Percentiles rank a stretch among this genome's conserved stretches.
Evolutionary conservation across 2,888 invertebrate species (phyloP).

Genomic region (Leptinotarsa rubiginosa): DNA sequence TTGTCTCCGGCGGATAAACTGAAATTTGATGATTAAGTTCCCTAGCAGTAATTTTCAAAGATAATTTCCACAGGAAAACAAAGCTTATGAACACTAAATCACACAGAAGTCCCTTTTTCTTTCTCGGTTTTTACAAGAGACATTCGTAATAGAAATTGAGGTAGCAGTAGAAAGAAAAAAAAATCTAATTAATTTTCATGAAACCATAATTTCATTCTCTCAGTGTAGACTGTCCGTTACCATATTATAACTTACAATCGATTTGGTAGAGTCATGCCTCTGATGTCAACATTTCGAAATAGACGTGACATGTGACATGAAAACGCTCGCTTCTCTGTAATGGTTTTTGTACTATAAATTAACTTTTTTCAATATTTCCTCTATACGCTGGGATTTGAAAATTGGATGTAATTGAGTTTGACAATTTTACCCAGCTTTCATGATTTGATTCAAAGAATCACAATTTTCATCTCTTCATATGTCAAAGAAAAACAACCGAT

Average conservation of each 20-base stretch:
- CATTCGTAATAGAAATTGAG: too few relatives aligned
- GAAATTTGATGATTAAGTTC: not conserved
- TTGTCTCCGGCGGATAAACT: not conserved
- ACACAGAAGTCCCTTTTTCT: too few relatives aligned
- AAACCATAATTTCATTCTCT: too few relatives aligned
- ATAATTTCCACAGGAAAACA: too few relatives aligned
- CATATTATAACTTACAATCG: not conserved
- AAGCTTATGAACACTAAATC: too few relatives aligned
- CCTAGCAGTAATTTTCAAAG: too few relatives aligned
- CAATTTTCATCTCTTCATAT: too few relatives aligned
- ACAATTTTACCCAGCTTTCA: not conserved
- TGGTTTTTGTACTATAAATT: slow-evolving; percentile 18
- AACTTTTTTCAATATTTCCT: slow-evolving; percentile 17
- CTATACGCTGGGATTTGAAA: not conserved
- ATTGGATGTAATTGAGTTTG: not conserved
- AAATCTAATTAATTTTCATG: not conserved
- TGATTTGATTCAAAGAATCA: too few relatives aligned
- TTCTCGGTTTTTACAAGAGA: too few relatives aligned
- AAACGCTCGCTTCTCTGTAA: slow-evolving; percentile 21
- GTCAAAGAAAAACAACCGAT: too few relatives aligned
- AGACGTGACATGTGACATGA: slow-evolving; percentile 22
- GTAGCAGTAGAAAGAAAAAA: too few relatives aligned
- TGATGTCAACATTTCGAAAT: not conserved
- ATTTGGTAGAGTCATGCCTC: not conserved
- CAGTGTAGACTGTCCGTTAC: not conserved